Base-by-base conservation (phyloP, 2,113 vertebrate species). In the Chinchilla lanigera region DNA sequence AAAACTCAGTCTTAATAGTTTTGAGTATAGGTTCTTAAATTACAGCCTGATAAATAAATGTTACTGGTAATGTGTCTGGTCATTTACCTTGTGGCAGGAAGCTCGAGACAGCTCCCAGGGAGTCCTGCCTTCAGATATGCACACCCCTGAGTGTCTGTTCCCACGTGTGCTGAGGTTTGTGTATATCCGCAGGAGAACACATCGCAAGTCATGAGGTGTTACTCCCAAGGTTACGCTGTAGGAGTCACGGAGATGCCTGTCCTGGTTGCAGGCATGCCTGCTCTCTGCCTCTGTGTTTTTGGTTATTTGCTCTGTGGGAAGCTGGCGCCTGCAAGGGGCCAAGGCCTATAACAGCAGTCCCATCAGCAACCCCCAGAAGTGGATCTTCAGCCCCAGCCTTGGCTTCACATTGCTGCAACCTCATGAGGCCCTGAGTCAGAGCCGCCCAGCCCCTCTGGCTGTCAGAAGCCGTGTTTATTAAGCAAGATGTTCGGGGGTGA, bases 1-100 rank as follows among this genome's bases (percentile, higher is more conserved):
- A 90, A 84, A 97, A 89, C 65, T 58, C 35, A 63, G 3, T 24
- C 19, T 86, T 97, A 87, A 63, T 52, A 83, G 61, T 50, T 67
- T 3, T 96, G 61, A 44, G 14, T 93, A 0, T 82, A 35, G 73
- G 33, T 67, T 61, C 95, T 73, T 60, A 63, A 56, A 71, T 65
- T 93, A 80, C 63, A 17, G 7, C 38, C 61, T 77, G 67, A 86
- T 47, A 60, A 16, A 26, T 65, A 30, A 89, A 16, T n/a, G 28
- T 20, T 84, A 28, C 47, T 35, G 22, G n/a, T 80, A 22, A 22
- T 8, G 2, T 33, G 33, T 54, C 77, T 22, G 4, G 17, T 80
- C 77, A 54, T 33, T 38, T 63, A n/a, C 19, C 61, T 56, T 38
- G 19, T 26, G 67, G 63, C 38, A 38, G 7, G 63, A 58, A 78